Conservation (phyloP, 2,113 vertebrate genomes). For the Mirounga angustirostris region DNA sequence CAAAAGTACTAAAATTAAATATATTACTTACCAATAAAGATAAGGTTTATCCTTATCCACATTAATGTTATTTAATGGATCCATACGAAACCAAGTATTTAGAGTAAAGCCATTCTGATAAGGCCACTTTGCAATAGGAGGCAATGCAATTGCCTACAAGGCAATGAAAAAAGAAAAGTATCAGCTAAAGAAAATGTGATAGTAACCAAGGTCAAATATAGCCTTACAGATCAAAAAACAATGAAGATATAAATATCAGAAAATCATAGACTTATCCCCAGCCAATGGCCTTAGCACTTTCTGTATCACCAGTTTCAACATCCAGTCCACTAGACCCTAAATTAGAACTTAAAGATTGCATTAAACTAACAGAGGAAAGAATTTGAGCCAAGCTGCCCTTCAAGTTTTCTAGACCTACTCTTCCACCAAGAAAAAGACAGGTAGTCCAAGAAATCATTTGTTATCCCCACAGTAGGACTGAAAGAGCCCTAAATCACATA, state of each 20-base stretch:
- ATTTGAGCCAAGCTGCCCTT: neutral
- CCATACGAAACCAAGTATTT: slow-evolving; percentile 99
- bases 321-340: neutral
- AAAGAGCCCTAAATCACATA: neutral
- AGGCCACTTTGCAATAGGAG: slow-evolving; percentile 99
- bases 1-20: neutral
- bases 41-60: slow-evolving; percentile 99
- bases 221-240: slow-evolving; percentile 8
- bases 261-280: neutral
- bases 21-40: slow-evolving; percentile 95
- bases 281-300: neutral
- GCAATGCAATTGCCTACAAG: slow-evolving; percentile 96
- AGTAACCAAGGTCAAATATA: neutral
- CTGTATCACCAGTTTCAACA: neutral
- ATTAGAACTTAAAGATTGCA: neutral
- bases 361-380: neutral
- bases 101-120: slow-evolving; percentile 99
- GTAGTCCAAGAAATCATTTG: neutral
- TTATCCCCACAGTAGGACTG: neutral
- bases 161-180: slow-evolving; percentile 62
- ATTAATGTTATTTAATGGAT: slow-evolving; percentile 97
- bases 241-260: neutral
- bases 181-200: slow-evolving; percentile 50
- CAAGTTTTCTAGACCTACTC: neutral
- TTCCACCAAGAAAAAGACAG: neutral